These are phyloP conservation scores for Maniola jurtina DNA, from an alignment of 1,140 invertebrate genomes.

Conservation along the genomic window DNA sequence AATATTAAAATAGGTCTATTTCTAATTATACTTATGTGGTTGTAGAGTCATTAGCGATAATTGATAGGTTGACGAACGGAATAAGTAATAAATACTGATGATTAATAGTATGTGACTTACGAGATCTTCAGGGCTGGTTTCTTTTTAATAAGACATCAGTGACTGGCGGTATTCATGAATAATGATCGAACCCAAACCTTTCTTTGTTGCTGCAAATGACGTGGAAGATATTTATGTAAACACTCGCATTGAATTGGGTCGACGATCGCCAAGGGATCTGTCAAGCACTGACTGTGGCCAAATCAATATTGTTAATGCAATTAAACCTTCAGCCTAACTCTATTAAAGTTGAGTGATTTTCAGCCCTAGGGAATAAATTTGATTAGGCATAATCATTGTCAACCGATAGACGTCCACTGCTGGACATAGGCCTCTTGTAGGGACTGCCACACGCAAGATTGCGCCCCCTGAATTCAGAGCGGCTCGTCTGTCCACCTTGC, in stretches of 20 bases:
- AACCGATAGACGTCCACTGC: too few relatives aligned
- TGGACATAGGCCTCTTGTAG: too few relatives aligned
- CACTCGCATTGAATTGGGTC: conserved; percentile 1
- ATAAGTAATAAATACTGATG: conserved; percentile 11
- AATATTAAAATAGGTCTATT: too few relatives aligned
- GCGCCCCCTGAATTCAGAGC: too few relatives aligned
- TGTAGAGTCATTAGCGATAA: neutral
- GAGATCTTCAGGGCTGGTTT: conserved; percentile 9
- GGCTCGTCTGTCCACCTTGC: too few relatives aligned
- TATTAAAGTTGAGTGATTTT: conserved; percentile 14
- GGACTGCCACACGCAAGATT: too few relatives aligned
- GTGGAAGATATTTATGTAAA: conserved; percentile 13
- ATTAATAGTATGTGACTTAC: conserved; percentile 8
- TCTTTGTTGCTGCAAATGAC: conserved; percentile 11
- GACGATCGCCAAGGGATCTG: neutral
- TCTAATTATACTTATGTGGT: too few relatives aligned
- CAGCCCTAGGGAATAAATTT: conserved; percentile 9
- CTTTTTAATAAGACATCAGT: conserved; percentile 14
- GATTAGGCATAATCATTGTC: neutral
- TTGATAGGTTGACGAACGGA: neutral
- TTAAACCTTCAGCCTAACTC: conserved; percentile 13
- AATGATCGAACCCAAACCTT: conserved; percentile 11
- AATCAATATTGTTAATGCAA: conserved; percentile 7
- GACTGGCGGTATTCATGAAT: conserved; percentile 12
- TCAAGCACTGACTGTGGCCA: neutral